Base-by-base conservation (phyloP, 2,797 vertebrate species). In the Microchirus variegatus region DNA sequence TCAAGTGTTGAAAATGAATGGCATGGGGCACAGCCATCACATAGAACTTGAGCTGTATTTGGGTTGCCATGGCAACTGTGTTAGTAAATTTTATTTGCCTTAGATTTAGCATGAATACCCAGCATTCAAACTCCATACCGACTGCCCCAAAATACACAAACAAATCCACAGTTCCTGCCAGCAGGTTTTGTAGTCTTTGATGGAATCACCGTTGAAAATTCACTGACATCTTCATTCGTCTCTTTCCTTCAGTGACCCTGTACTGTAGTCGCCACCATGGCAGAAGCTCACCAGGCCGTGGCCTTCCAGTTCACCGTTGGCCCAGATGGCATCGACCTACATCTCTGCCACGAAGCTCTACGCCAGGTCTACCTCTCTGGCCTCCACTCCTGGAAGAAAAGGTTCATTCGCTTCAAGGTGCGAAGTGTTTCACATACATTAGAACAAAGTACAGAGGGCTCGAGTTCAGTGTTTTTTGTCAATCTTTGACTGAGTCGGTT, bases 221-320 rank as follows among this genome's bases (percentile, higher is more conserved):
- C 8, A n/a, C 5, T 44, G n/a, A n/a, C 43, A n/a, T 16, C 5
- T 41, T 42, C 5, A 38, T 26, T 74, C 35, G 53, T 35, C n/a
- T 1, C 18, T 60, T 49, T 9, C 10, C 36, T 36, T 26, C 63
- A 91, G 90, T 84, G 81, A 90, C 69, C 45, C 53, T 56, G 45
- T 36, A 40, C 71, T 48, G 42, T 46, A 66, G 80, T 40, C 80
- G 83, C 78, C 83, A 90, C 74, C 73, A 99, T 99, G 98, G 98
- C 98, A 72, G 98, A 99, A 94, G 98, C 98, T 26, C 97, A 99
- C 77, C 98, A 99, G 90, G 98, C 98, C 0, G 98, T 99, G 78
- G 98, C 96, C 74, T 99, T 98, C 78, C 96, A 98, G 81, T 98
- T 97, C 85, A 99, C 96, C 0, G 97, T 98, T 84, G 94, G 93